Base-by-base conservation (phyloP, 2,113 vertebrate species). In the Neogale vison region DNA sequence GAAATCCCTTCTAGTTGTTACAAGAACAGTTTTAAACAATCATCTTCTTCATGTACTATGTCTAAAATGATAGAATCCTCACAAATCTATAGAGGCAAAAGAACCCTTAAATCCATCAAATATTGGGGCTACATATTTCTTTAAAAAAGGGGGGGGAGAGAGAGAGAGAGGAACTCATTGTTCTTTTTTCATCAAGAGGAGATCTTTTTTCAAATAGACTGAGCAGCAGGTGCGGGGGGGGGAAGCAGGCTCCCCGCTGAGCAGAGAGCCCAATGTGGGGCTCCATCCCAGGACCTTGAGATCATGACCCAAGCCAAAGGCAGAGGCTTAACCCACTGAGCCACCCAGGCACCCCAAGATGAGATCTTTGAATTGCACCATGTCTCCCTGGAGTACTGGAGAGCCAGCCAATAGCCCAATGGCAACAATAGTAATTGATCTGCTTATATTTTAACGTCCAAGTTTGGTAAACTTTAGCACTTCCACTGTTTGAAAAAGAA, bases 71-170 rank as follows among this genome's bases (percentile, higher is more conserved):
- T 45, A 57, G 8, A 39, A 89, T 89, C 23, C 13, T 36, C n/a
- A 97, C 83, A 82, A 88, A 92, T 89, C 61, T 81, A 34, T 91
- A 94, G 77, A 79, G 29, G n/a, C 39, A 55, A 65, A 39, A 82
- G 71, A 34, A 26, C 11, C 90, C 50, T 61, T 72, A 88, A 88
- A 86, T 69, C 12, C 61, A 57, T 47, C 47, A 61, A 92, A 76
- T 85, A 88, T 29, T 72, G 42, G 4, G 15, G 50, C 9, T 67
- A 72, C 0, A 3, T 65, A 15, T 15, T 26, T 29, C 50, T 45
- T 42, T 67, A 50, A 65, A 55, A 42, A 63, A 61, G 45, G 31
- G 45, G 18, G 63, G 6, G 21, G 18, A 7, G 18, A 13, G 9
- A 39, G 47, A 47, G 47, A 47, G 47, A 45, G 34, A 52, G 31